Evolutionary conservation across 2,888 invertebrate genomes (phyloP).

Genomic region (Eupithecia subumbrata): DNA sequence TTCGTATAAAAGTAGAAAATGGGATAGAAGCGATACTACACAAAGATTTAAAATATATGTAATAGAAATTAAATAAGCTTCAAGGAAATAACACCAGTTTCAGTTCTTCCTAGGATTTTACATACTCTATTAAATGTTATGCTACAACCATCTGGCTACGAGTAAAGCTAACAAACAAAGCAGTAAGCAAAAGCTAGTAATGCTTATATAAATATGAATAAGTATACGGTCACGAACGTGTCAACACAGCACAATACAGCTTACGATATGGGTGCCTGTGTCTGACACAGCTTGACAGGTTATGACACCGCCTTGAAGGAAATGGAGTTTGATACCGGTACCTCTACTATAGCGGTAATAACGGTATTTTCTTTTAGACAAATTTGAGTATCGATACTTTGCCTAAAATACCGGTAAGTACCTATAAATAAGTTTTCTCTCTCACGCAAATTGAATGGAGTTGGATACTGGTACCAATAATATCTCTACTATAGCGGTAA

Average conservation of each 20-base stretch:
- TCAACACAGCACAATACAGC: constrained; percentile 31
- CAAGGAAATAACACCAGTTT: neutral
- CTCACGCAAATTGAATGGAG: too few relatives aligned
- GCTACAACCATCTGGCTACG: neutral
- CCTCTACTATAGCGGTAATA: too few relatives aligned
- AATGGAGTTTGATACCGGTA: constrained; percentile 23
- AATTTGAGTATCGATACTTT: too few relatives aligned
- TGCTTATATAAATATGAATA: neutral
- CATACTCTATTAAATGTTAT: neutral
- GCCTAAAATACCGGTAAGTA: too few relatives aligned
- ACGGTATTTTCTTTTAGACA: too few relatives aligned
- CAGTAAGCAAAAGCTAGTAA: neutral
- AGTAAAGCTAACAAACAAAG: neutral
- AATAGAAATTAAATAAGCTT: too few relatives aligned
- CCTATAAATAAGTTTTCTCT: too few relatives aligned
- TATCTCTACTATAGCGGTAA: too few relatives aligned
- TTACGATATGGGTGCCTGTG: constrained; percentile 23
- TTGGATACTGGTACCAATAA: too few relatives aligned
- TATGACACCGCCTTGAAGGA: constrained; percentile 33
- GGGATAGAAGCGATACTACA: too few relatives aligned
- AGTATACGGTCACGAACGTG: constrained; percentile 25
- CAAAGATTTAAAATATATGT: too few relatives aligned
- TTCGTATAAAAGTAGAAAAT: too few relatives aligned
- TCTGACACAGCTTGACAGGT: constrained; percentile 36
- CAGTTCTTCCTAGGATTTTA: neutral